A percentile compares a stretch with the other conserved stretches of the same genome.
These are phyloP conservation scores for Linnaemya vulpina DNA, from an alignment of 2,888 invertebrate species.

Conservation along the genomic window DNA sequence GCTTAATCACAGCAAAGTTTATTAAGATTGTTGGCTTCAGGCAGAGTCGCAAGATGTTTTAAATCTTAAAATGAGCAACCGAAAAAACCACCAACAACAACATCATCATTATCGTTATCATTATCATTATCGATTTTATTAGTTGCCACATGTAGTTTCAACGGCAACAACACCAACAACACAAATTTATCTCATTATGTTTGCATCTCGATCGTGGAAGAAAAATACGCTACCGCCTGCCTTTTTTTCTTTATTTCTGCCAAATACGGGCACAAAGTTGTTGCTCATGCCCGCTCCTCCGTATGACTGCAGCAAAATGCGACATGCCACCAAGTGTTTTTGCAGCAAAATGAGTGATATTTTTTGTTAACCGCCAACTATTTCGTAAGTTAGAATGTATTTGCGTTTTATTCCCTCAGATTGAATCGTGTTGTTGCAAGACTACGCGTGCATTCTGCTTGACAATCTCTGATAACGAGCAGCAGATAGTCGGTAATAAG, in stretches of 20 bases:
- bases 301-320: constrained; percentile 1
- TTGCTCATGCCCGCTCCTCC: constrained; percentile 26
- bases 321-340: constrained; percentile 38
- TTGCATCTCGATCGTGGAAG: constrained; percentile 41
- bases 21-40: constrained; percentile 11
- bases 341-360: constrained; percentile 42
- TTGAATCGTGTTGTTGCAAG: constrained; percentile 35
- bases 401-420: background rate
- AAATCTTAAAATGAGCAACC: background rate
- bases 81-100: constrained; percentile 6
- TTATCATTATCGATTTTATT: constrained; percentile 32
- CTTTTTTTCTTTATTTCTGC: background rate
- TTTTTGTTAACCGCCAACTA: background rate
- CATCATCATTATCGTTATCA: constrained; percentile 16
- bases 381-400: constrained; percentile 11
- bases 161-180: constrained; percentile 6
- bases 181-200: constrained; percentile 47
- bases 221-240: constrained; percentile 12
- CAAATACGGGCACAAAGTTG: constrained; percentile 4
- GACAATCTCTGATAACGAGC: constrained; percentile 27
- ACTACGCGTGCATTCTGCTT: constrained; percentile 40
- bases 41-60: background rate
- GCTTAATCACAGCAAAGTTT: constrained; percentile 52
- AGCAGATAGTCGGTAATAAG: background rate
- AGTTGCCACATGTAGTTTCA: constrained; percentile 35